Evolutionary conservation across 2,797 vertebrate genomes (phyloP), one percentile per base, ranked within the genome.

Genomic region (Notamacropus eugenii): DNA sequence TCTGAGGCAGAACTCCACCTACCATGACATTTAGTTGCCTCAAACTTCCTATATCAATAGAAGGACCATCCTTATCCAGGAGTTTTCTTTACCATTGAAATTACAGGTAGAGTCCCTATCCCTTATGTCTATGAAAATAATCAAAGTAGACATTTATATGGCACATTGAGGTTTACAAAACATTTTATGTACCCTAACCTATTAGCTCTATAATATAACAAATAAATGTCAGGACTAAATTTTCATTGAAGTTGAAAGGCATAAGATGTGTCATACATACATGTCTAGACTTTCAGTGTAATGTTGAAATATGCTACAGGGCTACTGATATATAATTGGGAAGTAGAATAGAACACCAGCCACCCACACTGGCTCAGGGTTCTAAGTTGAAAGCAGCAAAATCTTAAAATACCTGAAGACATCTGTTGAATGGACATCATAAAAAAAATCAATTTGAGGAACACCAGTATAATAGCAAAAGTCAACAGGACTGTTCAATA

Each of bases 291-390:
- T 97, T 95, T 97, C 92, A 67, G 74, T 94, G 90, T 92, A 74
- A 96, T 29, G 24, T 92, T 93, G 96, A 97, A 97, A 97, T 97
- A 97, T 96, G 96, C 87, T 97, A 97, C 94, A 97, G 92, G 90
- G 94, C 91, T 95, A 96, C 94, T 96, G 93, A 93, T 92, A 96
- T 94, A 92, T 93, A 96, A 96, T 90, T 96, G 93, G 92, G 87
- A 94, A 93, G 3, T 46, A 95, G 96, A 96, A 94, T 96, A 95
- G 96, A 82, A 55, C 93, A 55, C 90, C 52, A 94, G 91, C 50
- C 94, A 95, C 92, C 95, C 50, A 97, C 90, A 97, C 12, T 96
- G 95, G 96, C 96, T 91, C 28, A 28, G 90, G 87, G 92, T 96
- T 96, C 3, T 55, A 27, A 58, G 55, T 50, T 93, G 40, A 97